Base-by-base conservation (phyloP, 1,140 invertebrate genomes). In the Adoxophyes honmai region DNA sequence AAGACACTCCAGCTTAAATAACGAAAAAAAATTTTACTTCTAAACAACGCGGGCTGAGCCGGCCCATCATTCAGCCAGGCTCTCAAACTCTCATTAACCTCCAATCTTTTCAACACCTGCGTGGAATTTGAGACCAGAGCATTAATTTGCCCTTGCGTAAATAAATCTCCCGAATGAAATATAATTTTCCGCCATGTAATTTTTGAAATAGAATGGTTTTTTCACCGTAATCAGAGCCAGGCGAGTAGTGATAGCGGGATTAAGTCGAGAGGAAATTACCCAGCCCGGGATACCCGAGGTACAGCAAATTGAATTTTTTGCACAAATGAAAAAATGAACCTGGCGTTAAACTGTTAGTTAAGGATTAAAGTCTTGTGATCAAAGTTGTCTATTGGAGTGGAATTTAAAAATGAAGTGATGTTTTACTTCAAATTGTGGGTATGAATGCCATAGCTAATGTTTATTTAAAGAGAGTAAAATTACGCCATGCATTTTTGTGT, bases 241-340 rank as follows among this genome's bases (percentile, higher is more conserved):
- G 57, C 61, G 55, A 59, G 39, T 52, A 44, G 52, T 61, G 63
- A 66, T 66, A 58, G 15, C 53, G 9, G 57, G 59, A 66, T 66
- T 66, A 54, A 66, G 37, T 53, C 48, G 34, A 28, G 44, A 62
- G 44, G 15, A 53, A 66, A 66, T 66, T 62, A 66, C 52, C 1
- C 1, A 16, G 42, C 9, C 42, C 42, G n/a, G 21, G 7, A 21
- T 18, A 11, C 42, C 18, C 42, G 11, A 15, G 16, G 39, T 44
- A 48, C 42, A 33, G 51, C 0, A 34, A 52, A 52, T 35, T 52
- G 14, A 15, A 35, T 34, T 52, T 52, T 52, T 35, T 35, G 16
- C 16, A 11, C 9, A 11, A 21, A 44, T 44, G 39, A 44, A 44
- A 18, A 28, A 44, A 44, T 21, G 18, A 10, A 48, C n/a, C 21